Conservation (phyloP, 2,797 vertebrate species). For the Enteromius argenteus region DNA sequence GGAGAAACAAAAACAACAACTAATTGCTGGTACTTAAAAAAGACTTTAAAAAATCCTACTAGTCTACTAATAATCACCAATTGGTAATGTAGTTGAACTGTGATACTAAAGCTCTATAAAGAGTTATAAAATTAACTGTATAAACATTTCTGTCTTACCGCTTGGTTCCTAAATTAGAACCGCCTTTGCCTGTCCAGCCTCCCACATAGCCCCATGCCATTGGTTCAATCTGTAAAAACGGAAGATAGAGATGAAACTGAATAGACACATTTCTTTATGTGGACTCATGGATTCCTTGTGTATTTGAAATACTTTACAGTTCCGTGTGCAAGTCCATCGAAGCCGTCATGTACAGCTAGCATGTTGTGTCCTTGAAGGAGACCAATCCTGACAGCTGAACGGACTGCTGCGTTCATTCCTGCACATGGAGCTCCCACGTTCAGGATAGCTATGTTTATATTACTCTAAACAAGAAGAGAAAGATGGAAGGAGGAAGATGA, state of each 20-base stretch:
- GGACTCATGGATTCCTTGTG: background rate
- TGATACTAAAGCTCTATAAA: background rate
- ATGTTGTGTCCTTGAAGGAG: slow-evolving; percentile 92
- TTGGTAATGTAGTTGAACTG: background rate
- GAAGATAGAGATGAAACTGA: background rate
- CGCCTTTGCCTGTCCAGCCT: slow-evolving; percentile 93
- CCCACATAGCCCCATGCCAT: slow-evolving; percentile 87
- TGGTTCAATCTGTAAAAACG: slow-evolving; percentile 84
- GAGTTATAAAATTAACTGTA: background rate
- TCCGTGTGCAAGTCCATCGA: slow-evolving; percentile 90
- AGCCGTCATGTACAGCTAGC: slow-evolving; percentile 91
- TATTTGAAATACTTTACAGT: slow-evolving; percentile 74
- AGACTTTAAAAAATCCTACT: background rate
- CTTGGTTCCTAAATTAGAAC: slow-evolving; percentile 94
- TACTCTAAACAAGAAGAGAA: slow-evolving; percentile 58
- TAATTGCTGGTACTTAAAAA: background rate
- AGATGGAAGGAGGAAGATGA: background rate
- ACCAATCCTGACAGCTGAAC: slow-evolving; percentile 88
- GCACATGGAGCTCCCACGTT: slow-evolving; percentile 92
- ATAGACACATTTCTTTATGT: background rate
- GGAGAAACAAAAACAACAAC: slow-evolving; percentile 23
- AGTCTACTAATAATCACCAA: background rate
- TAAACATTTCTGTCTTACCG: slow-evolving; percentile 76
- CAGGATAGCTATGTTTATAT: slow-evolving; percentile 88
- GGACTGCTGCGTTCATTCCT: slow-evolving; percentile 93